Evolutionary conservation across 2,113 vertebrate species (phyloP), one percentile per base, ranked within the genome.

Genomic region (Fulica atra): DNA sequence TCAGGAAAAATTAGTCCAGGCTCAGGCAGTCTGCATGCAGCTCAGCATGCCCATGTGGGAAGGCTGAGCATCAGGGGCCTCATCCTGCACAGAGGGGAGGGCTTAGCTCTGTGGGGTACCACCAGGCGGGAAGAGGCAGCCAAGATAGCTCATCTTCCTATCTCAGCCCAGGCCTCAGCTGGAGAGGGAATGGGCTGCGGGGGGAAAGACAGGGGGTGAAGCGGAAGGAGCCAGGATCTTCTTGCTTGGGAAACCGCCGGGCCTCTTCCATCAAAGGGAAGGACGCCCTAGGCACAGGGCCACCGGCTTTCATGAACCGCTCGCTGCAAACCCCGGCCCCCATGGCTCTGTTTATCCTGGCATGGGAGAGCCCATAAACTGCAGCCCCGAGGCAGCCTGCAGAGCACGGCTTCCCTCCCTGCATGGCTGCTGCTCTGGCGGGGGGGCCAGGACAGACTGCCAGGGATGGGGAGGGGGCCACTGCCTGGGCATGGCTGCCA

Each of bases 281-380:
- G 80, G 53, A 91, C 95, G 73, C 86, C 31, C 78, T 73, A 81
- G 68, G 85, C 7, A 1, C 33, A 80, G 68, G 76, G 46, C 64
- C 1, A 11, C 76, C 70, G 74, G 50, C 88, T 95, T 95, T 94
- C 82, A 86, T 71, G 63, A 86, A 59, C 74, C 12, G n/a, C 82
- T 94, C 3, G 0, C 85, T 94, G 85, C 92, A 96, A 94, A 81
- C 7, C 56, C 68, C 0, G 0, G 40, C 40, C 81, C 71, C 87
- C 71, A 31, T 48, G 79, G 76, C 60, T 73, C 88, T 92, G 54
- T 96, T 96, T 96, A 76, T 93, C 60, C 94, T 96, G 95, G 93
- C 88, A 71, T 9, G 0, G 68, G 46, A 81, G 25, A 88, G 36
- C 36, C 85, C 59, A 44, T 77, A 78, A 96, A 90, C 57, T 0